Percentiles rank a stretch among this genome's conserved stretches.
phyloP scores from a whole-genome alignment of 2,797 vertebrate species.

The Sebastes diaconus region DNA sequence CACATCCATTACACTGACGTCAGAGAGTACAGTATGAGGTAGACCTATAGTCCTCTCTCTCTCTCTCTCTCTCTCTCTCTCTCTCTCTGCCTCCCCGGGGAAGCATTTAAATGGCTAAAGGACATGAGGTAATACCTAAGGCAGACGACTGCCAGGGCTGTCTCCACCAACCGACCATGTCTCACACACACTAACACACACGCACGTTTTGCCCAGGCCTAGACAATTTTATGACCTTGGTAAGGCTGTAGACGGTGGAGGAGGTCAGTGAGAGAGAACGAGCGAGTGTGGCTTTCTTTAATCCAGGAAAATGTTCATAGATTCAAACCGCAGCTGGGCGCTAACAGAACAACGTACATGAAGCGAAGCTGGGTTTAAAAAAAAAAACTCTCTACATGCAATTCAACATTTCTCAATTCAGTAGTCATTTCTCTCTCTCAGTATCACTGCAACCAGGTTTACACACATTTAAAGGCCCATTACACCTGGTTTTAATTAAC shows the following conservation, averaged over 20 bases:
- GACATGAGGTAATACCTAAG: slow-evolving; percentile 64
- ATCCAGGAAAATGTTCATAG: slow-evolving; percentile 36
- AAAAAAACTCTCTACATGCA: neutral
- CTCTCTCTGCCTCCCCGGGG: neutral
- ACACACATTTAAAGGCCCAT: neutral
- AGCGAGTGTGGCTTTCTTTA: slow-evolving; percentile 36
- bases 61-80: neutral
- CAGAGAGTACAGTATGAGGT: slow-evolving; percentile 35
- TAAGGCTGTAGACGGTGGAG: slow-evolving; percentile 52
- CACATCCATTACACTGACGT: slow-evolving; percentile 59
- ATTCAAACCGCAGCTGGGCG: slow-evolving; percentile 27
- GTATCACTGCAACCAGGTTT: neutral
- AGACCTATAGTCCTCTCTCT: slow-evolving; percentile 26
- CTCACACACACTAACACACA: slow-evolving; percentile 7
- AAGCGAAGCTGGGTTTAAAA: neutral
- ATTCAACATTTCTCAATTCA: neutral
- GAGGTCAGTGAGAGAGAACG: slow-evolving; percentile 38
- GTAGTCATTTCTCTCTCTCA: neutral
- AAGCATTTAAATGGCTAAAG: slow-evolving; percentile 38
- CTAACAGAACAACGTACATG: slow-evolving; percentile 8
- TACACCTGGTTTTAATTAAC: neutral
- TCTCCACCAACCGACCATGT: slow-evolving; percentile 45
- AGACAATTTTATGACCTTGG: slow-evolving; percentile 54
- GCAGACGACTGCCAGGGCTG: slow-evolving; percentile 42
- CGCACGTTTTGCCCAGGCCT: neutral